Evolutionary conservation across 2,797 vertebrate species (phyloP).

Genomic region (Nyctalus aviator): DNA sequence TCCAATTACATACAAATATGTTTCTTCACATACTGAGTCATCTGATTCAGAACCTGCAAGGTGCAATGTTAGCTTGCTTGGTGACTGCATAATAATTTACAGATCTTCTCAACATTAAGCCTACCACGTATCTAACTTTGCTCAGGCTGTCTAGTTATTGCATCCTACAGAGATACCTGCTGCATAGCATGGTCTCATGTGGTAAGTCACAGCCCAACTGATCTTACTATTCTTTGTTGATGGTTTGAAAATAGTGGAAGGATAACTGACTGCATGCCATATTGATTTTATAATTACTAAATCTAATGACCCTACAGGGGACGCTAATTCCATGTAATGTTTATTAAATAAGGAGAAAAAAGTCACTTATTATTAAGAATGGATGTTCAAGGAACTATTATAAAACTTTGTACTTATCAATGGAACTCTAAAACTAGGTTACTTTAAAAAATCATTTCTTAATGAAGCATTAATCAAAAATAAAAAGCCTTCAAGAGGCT

Average conservation of each 20-base stretch:
- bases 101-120: constrained; percentile 77
- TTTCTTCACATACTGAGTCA: constrained; percentile 77
- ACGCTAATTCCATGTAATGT: constrained; percentile 77
- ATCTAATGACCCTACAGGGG: constrained; percentile 81
- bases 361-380: constrained; percentile 81
- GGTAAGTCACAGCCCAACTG: constrained; percentile 72
- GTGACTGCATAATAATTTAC: constrained; percentile 84
- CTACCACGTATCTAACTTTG: constrained; percentile 84
- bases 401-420: constrained; percentile 75
- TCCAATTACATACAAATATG: constrained; percentile 76
- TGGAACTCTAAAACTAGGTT: constrained; percentile 63
- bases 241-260: constrained; percentile 80
- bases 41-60: constrained; percentile 79
- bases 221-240: constrained; percentile 76
- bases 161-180: constrained; percentile 64
- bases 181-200: constrained; percentile 69
- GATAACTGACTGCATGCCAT: constrained; percentile 78
- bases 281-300: constrained; percentile 85
- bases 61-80: constrained; percentile 81
- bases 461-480: constrained; percentile 68
- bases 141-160: constrained; percentile 76
- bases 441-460: constrained; percentile 71
- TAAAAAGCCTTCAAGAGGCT: constrained; percentile 22
- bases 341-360: constrained; percentile 84
- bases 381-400: constrained; percentile 65